Conservation (phyloP, 1,140 invertebrate genomes). For the Cyclina sinensis region DNA sequence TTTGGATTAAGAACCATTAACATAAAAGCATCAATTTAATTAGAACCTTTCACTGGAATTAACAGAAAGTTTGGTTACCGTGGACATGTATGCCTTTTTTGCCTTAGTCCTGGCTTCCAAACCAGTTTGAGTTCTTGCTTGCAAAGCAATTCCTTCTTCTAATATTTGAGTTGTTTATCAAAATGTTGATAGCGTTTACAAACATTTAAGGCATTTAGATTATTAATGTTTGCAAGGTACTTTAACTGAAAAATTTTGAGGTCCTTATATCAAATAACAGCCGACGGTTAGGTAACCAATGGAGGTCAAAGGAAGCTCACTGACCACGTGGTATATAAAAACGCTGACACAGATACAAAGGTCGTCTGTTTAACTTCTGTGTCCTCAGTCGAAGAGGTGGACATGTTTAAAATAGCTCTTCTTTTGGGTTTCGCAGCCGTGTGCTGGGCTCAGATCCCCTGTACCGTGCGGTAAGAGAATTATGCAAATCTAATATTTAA, state of each 20-base stretch:
- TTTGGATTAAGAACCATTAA: too few species aligned
- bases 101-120: too few species aligned
- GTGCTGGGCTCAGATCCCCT: conserved; percentile 42
- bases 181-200: too few species aligned
- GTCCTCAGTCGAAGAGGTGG: background rate
- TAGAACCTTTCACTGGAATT: too few species aligned
- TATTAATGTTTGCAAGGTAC: background rate
- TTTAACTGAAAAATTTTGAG: background rate
- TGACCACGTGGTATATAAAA: conserved; percentile 18
- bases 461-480: conserved; percentile 25
- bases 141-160: too few species aligned
- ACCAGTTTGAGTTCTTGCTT: too few species aligned
- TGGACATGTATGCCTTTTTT: too few species aligned
- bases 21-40: too few species aligned
- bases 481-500: background rate
- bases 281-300: background rate
- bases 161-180: too few species aligned
- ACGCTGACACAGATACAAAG: background rate
- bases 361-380: background rate
- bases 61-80: too few species aligned
- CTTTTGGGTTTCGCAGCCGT: conserved; percentile 47
- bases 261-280: background rate
- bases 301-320: background rate
- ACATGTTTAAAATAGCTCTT: conserved; percentile 17
- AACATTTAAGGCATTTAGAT: background rate